Evolutionary conservation across 2,888 invertebrate genomes (phyloP), one percentile per base, ranked within the genome.

Genomic region (Melanotus villosus): DNA sequence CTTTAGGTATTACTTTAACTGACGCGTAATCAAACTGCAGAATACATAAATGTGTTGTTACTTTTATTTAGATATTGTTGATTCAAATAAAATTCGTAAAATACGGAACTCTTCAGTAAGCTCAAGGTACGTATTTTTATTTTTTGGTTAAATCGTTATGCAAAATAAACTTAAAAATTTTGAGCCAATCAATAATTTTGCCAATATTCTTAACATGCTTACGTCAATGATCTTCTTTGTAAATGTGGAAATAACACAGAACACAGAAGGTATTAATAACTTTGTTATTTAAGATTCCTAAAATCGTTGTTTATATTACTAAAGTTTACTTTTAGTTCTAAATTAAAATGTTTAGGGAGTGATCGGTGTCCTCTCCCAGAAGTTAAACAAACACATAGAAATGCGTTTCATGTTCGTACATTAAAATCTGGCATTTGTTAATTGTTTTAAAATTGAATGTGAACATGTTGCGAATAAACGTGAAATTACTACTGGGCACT

Each of bases 251-350:
- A 41, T 18, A 9, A 47, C 1, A 1, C 43, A 43, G 18, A 19
- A 43, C 19, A 18, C n/a, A 47, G 23, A 18, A 23, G 12, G 56
- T 56, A 56, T 56, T 38, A 56, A 56, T 56, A 56, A 56, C 34
- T n/a, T 7, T 3, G 6, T 52, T 52, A 52, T 52, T 52, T 52
- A 52, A 36, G 36, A 56, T 56, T 56, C 38, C n/a, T 19, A 9
- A 36, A 21, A 9, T 32, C 52, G 32, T 18, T 43, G 60, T 60
- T 60, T 60, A 60, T 21, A 7, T 47, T 60, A 60, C 6, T n/a
- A 14, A 18, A 10, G 60, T 60, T 60, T 60, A 60, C 43, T 45
- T 59, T 47, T 12, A 18, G 47, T 60, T 60, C 60, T 60, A 60
- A 60, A 47, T 60, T 60, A 60, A 47, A 38, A 12, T 10, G 6